Base-by-base conservation (phyloP, 2,888 invertebrate species). In the Trichogramma evanescens region DNA sequence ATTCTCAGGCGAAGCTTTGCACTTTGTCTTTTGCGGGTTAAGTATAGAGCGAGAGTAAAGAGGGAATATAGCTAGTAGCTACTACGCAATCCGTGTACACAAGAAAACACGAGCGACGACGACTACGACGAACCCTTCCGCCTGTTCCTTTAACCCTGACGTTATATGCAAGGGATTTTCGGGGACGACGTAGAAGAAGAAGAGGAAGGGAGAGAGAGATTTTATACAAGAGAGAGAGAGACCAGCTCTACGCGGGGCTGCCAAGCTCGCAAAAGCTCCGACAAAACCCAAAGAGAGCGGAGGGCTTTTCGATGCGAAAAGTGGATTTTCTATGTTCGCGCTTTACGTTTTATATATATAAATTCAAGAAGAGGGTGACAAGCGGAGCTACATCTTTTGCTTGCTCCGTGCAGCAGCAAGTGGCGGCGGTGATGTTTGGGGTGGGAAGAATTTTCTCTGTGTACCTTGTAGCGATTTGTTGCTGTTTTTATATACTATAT, bases 51-150 rank as follows among this genome's bases (percentile, higher is more conserved):
- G 26, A 26, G 26, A 3, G 26, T 26, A 26, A 26, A 26, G 26
- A 26, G 26, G 26, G 26, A 26, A 26, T 2, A 3, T 26, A 26
- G 26, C 26, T 26, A 26, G 26, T 26, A 26, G 26, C 26, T 26
- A 26, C 26, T 26, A 26, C 26, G 26, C 26, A 26, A 26, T 26
- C 26, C 26, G 26, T 26, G 13, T 10, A 26, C 26, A 38, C 8
- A 4, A 7, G 9, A 41, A 45, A 54, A 8, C 10, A 39, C n/a
- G 49, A 44, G 3, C 42, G 42, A 49, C 42, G 42, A 49, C 39
- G 26, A 10, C 9, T 38, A 38, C 9, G 10, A 41, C 9, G 45
- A 63, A 61, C 63, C 63, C 58, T 63, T 63, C 61, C 54, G 48
- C 61, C 6, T 43, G 26, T 26, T 26, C 26, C 26, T 26, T 26